Base-by-base conservation (phyloP, 2,888 invertebrate genomes). In the Tromatobia lineatoria region DNA sequence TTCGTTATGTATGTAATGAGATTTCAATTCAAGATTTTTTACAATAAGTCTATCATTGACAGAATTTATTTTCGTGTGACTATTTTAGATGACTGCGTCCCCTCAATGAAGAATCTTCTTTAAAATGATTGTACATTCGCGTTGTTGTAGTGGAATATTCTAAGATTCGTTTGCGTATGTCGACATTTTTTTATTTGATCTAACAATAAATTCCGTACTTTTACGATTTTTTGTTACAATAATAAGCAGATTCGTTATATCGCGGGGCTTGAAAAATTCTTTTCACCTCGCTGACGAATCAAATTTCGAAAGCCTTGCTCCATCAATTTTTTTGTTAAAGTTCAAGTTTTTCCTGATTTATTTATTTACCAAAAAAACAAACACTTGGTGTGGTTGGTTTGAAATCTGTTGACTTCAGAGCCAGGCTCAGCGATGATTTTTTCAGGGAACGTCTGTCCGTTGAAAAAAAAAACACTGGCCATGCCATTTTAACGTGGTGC, bases 401-500 rank as follows among this genome's bases (percentile, higher is more conserved):
- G 7, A 29, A 15, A 23, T 42, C 54, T 18, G n/a, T 42, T 54
- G 20, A 23, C 50, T n/a, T 47, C n/a, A 13, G 38, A 54, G 13
- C 15, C 38, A 15, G 47, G 18, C 18, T 45, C n/a, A 29, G 42
- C 50, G 10, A 52, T 59, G 45, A 59, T 66, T 73, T 45, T 67
- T 74, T 73, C 57, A 57, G 64, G n/a, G 6, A 42, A 13, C 18
- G 61, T 61, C 38, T n/a, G 38, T 11, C 11, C 8, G 18, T 34
- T 2, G 10, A 34, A n/a, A 38, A 8, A 61, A 73, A 77, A 69
- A 47, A 20, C 50, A 75, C 64, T 50, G 52, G 70, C 78, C 66
- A 34, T 50, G 76, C 42, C 42, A 64, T 83, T 79, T 64, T 45
- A 61, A 66, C 50, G 50, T 61, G 25, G 45, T 42, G 79, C 13